A percentile compares a stretch with the other conserved stretches of the same genome.
These are phyloP conservation scores for Rhadina sibilatrix DNA, from an alignment of 2,113 vertebrate genomes.

Conservation along the genomic window DNA sequence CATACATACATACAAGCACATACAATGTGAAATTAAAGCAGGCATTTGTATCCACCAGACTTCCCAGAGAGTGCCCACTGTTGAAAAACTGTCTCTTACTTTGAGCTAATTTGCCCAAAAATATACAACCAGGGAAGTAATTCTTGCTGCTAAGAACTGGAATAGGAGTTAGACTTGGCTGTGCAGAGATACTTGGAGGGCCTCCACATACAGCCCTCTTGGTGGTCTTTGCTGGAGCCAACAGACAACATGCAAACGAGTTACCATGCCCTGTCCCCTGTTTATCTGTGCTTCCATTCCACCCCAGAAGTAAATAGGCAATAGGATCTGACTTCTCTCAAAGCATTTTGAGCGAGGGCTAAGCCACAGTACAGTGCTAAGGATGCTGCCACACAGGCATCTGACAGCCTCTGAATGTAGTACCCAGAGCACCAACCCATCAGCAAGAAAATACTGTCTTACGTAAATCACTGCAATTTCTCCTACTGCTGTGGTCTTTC, in stretches of 20 bases:
- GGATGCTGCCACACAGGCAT: background rate
- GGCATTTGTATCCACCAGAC: background rate
- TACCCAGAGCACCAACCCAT: background rate
- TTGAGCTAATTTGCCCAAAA: background rate
- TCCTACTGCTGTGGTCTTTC: background rate
- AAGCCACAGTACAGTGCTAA: background rate
- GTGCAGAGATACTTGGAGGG: background rate
- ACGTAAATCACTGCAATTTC: background rate
- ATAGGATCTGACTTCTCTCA: background rate
- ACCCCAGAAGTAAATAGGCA: background rate
- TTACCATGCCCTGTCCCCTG: rapidly evolving
- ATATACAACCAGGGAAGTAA: background rate
- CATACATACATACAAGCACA: background rate
- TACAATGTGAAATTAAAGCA: background rate
- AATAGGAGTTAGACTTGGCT: background rate
- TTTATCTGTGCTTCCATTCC: background rate
- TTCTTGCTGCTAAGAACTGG: background rate
- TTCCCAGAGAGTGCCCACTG: background rate
- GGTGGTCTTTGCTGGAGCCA: background rate
- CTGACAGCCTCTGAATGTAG: background rate
- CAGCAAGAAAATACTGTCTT: background rate
- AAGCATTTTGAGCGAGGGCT: rapidly evolving
- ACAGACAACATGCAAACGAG: rapidly evolving
- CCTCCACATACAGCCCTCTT: background rate
- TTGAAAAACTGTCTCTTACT: background rate